Evolutionary conservation across 2,797 vertebrate species (phyloP), one percentile per base, ranked within the genome.

Genomic region (Oceanodroma leucorhoa): DNA sequence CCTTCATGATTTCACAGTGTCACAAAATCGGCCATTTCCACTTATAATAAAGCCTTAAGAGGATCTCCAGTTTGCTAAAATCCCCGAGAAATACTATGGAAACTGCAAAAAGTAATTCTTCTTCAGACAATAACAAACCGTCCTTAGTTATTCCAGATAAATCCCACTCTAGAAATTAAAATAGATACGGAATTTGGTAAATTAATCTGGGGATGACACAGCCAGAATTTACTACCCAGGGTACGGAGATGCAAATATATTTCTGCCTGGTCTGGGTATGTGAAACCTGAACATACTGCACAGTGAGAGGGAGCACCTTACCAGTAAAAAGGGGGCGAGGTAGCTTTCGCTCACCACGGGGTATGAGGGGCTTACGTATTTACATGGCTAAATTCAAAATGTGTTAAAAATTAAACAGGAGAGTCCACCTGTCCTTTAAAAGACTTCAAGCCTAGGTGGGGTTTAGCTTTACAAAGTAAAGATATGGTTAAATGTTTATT

Each of bases 61-160:
- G 15, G 46, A 80, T 58, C 40, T 77, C 34, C n/a, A 54, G 6
- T 67, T 87, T 79, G 45, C 81, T 54, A 11, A 86, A 87, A 58
- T 41, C 81, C 66, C 54, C 3, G 2, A 82, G 71, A 92, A 71
- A 70, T 21, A 40, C 36, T 15, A 82, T 0, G 0, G 60, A 75
- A 93, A 88, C 11, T 53, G 24, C 64, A 81, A 73, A 32, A 60
- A 89, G 21, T 57, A 26, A 77, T 89, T 92, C 50, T n/a, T 83
- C 40, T 38, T 40, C 62, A 50, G 58, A 76, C 58, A 85, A 3
- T 29, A 86, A 67, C 87, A 57, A 72, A 51, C 41, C 1, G 0
- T 9, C 43, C 36, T 43, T 24, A 55, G 30, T 32, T 84, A 23
- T 57, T 83, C 48, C 72, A 55, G 38, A 17, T 17, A 76, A 80